phyloP scores from a whole-genome alignment of 1,140 invertebrate genomes.

The Aradophagus sp. region DNA sequence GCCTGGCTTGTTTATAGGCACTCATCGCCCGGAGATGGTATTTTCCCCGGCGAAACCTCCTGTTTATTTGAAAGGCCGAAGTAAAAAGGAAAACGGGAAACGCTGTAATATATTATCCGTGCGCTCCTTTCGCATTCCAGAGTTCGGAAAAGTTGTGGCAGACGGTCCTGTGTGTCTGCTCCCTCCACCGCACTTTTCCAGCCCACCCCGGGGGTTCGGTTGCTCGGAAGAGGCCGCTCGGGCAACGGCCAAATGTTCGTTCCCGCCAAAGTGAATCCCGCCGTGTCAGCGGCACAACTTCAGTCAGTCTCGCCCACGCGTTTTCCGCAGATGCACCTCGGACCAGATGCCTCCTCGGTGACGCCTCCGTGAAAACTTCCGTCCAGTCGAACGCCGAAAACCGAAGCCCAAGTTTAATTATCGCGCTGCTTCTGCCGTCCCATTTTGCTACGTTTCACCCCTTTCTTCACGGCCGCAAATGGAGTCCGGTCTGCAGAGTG shows the following conservation, averaged over 20 bases:
- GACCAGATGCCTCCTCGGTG: neutral
- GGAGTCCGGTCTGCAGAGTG: too few relatives aligned
- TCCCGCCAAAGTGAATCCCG: conserved; percentile 33
- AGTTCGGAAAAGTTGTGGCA: conserved; percentile 21
- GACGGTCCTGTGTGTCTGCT: too few relatives aligned
- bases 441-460: too few relatives aligned
- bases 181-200: too few relatives aligned
- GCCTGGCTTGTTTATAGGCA: too few relatives aligned
- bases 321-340: conserved; percentile 31
- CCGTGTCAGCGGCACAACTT: neutral
- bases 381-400: conserved; percentile 2
- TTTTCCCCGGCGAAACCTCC: too few relatives aligned
- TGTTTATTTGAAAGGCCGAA: too few relatives aligned
- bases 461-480: too few relatives aligned
- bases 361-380: conserved; percentile 10
- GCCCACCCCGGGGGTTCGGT: neutral
- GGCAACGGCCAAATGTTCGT: conserved; percentile 20
- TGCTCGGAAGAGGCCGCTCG: conserved; percentile 6
- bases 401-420: conserved; percentile 20
- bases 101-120: conserved; percentile 8
- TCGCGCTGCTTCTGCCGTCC: too few relatives aligned
- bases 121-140: conserved; percentile 17
- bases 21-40: too few relatives aligned
- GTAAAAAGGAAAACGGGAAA: too few relatives aligned
- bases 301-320: conserved; percentile 39